A percentile compares a stretch with the other conserved stretches of the same genome.
phyloP scores from a whole-genome alignment of 2,797 vertebrate species.

The Harpagifer antarcticus region DNA sequence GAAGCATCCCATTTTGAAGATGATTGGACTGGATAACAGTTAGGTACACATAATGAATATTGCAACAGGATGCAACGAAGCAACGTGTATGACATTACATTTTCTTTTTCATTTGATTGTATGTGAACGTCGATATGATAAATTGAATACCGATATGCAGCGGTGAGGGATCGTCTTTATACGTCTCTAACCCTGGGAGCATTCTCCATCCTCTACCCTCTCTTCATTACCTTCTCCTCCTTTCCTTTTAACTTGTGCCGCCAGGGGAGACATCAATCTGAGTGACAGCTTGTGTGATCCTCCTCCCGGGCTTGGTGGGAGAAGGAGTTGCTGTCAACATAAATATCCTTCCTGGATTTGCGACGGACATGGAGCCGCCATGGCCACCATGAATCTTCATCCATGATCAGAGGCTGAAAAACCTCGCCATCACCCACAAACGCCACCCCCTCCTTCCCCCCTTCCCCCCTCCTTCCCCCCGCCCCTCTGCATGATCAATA shows the following conservation, averaged over 20 bases:
- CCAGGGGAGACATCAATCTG: constrained; percentile 76
- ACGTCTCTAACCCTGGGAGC: constrained; percentile 47
- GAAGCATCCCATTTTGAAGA: constrained; percentile 44
- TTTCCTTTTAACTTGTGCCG: constrained; percentile 70
- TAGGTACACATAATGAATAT: constrained; percentile 28
- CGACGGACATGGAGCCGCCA: constrained; percentile 54
- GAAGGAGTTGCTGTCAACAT: constrained; percentile 77
- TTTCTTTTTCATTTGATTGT: constrained; percentile 29
- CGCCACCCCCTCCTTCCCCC: neutral
- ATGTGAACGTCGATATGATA: constrained; percentile 53
- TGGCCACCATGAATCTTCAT: constrained; percentile 65
- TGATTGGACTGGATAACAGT: constrained; percentile 41
- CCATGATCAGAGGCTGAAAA: constrained; percentile 44
- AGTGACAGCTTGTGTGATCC: constrained; percentile 78
- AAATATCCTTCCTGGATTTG: constrained; percentile 68
- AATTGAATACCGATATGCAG: constrained; percentile 57
- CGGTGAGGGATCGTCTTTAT: constrained; percentile 57
- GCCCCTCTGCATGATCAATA: constrained; percentile 22
- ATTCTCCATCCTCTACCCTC: constrained; percentile 40
- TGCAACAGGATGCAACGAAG: constrained; percentile 28
- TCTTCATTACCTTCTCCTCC: constrained; percentile 67
- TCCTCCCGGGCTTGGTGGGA: constrained; percentile 70
- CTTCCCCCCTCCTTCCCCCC: neutral
- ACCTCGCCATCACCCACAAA: neutral
- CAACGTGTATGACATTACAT: constrained; percentile 34